A percentile compares a stretch with the other conserved stretches of the same genome.
phyloP scores from a whole-genome alignment of 2,888 invertebrate genomes.

The Oscheius sp. region DNA sequence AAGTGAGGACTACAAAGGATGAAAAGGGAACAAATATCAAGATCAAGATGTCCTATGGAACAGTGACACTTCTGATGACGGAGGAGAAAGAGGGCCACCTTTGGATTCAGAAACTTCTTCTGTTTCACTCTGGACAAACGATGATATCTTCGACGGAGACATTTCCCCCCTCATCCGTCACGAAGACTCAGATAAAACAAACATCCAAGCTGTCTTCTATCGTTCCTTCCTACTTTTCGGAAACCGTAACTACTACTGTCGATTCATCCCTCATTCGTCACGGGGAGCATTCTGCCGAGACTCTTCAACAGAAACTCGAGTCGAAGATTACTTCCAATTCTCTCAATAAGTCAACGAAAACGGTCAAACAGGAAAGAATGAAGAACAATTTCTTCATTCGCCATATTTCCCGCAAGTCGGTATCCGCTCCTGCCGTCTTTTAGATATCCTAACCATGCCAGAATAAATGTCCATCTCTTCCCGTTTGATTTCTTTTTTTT shows the following conservation, averaged over 20 bases:
- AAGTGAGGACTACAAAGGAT: slow-evolving; percentile 2
- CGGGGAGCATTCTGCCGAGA: neutral
- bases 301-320: slow-evolving; percentile 5
- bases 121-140: neutral
- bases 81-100: neutral
- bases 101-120: neutral
- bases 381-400: neutral
- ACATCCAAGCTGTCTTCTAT: neutral
- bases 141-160: neutral
- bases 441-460: too few relatives aligned
- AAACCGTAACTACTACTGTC: neutral
- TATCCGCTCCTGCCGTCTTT: neutral
- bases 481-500: too few relatives aligned
- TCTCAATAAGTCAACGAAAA: neutral
- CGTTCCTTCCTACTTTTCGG: neutral
- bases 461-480: neutral
- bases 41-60: slow-evolving; percentile 13
- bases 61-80: neutral
- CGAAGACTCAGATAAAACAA: neutral
- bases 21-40: neutral
- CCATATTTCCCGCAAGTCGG: neutral
- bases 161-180: neutral
- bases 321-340: neutral
- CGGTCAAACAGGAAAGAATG: neutral
- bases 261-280: neutral